Conservation (phyloP, 2,888 invertebrate species). For the Drosophila yooni region DNA sequence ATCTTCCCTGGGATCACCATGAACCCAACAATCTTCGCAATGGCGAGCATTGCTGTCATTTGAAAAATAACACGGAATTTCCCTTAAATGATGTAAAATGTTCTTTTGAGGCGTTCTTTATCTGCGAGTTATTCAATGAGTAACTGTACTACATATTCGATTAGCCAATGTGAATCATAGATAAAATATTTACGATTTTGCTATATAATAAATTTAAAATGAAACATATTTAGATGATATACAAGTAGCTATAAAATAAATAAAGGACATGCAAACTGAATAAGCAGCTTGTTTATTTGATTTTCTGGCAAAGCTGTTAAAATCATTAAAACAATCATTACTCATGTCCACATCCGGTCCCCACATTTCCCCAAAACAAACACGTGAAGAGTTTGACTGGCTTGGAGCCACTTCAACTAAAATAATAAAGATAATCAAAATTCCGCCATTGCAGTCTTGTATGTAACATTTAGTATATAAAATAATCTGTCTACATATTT, state of each 20-base stretch:
- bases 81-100: conserved; percentile 17
- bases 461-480: neutral
- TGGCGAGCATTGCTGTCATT: conserved; percentile 29
- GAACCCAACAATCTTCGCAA: conserved; percentile 15
- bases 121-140: conserved; percentile 26
- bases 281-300: neutral
- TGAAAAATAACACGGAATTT: no score
- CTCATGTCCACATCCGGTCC: neutral
- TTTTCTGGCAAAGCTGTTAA: neutral
- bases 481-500: neutral
- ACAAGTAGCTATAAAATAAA: neutral
- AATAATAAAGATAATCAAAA: neutral
- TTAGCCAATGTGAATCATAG: neutral
- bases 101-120: neutral
- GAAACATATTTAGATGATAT: neutral
- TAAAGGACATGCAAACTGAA: neutral
- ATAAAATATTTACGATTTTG: neutral
- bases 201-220: neutral
- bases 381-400: neutral
- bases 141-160: neutral
- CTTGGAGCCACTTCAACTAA: neutral
- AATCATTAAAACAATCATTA: neutral
- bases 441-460: neutral
- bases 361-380: neutral
- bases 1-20: neutral